Evolutionary conservation across 1,140 invertebrate species (phyloP), one percentile per base, ranked within the genome.

Genomic region (Heliothis virescens): DNA sequence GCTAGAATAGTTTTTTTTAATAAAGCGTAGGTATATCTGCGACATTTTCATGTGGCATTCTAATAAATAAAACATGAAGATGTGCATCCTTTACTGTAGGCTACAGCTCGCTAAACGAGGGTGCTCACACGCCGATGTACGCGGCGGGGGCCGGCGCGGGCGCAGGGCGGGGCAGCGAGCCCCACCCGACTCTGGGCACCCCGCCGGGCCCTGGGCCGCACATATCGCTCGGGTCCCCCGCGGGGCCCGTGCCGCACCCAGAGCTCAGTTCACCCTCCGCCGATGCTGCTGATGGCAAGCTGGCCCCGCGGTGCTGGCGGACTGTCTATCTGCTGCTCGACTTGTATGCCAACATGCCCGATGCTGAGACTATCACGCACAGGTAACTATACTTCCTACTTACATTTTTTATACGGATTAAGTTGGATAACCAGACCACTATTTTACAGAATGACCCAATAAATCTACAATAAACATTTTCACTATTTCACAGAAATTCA

Each of bases 241-340:
- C 48, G 47, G 53, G 16, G 12, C 95, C 94, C 2, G 96, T 60
- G 12, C 82, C 74, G 15, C 47, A 21, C 48, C 41, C 96, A 95
- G 9, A 69, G 79, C 75, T 67, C 21, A 65, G 47, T 77, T 65
- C 95, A 91, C 48, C 87, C 69, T 9, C 88, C 82, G 60, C 81
- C 10, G 82, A 79, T 10, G 57, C 67, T 9, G 95, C 95, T 0
- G 96, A 88, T 57, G 86, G 82, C 55, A 91, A 92, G 82, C 80
- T 95, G 78, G 97, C 97, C 1, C 98, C 98, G 13, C 96, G 97
- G 83, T 99, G 98, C 89, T 99, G 98, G 98, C 97, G 98, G 90
- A 99, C 98, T 7, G 97, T 99, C 82, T 99, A 98, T 90, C 97
- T 98, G 91, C 95, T 99, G 16, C 93, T 99, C 50, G 98, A 99